Conservation (phyloP, 2,888 invertebrate species). For the Ectemnius cavifrons region DNA sequence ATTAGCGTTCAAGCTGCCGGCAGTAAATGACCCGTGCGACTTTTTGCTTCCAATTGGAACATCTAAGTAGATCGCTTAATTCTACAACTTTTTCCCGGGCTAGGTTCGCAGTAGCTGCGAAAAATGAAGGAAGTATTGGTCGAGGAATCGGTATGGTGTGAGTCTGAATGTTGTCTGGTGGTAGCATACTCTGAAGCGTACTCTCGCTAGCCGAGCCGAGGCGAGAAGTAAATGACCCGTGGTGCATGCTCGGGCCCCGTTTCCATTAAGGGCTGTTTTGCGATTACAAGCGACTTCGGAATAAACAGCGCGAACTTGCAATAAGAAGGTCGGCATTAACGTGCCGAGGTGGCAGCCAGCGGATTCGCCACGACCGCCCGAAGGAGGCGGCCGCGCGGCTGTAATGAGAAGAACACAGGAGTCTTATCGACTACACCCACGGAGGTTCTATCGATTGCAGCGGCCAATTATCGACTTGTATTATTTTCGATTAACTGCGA, state of each 20-base stretch:
- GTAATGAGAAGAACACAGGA: slow-evolving; percentile 64
- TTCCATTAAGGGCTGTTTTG: slow-evolving; percentile 58
- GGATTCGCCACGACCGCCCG: slow-evolving; percentile 56
- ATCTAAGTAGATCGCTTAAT: too few relatives aligned
- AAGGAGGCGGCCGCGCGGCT: slow-evolving; percentile 36
- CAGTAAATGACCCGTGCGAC: too few relatives aligned
- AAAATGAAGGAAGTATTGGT: too few relatives aligned
- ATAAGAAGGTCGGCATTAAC: slow-evolving; percentile 57
- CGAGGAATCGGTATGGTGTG: too few relatives aligned
- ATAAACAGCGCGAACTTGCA: slow-evolving; percentile 54
- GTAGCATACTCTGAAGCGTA: too few relatives aligned
- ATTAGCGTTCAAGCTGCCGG: too few relatives aligned
- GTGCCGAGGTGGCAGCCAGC: slow-evolving; percentile 48
- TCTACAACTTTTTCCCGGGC: too few relatives aligned
- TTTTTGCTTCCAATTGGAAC: too few relatives aligned
- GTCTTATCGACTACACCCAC: slow-evolving; percentile 58
- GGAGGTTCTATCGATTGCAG: slow-evolving; percentile 56
- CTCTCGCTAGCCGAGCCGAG: too few relatives aligned
- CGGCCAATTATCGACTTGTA: slow-evolving; percentile 59
- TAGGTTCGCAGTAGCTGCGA: too few relatives aligned
- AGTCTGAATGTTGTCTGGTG: too few relatives aligned
- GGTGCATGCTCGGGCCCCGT: slow-evolving; percentile 48
- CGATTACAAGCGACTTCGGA: slow-evolving; percentile 52
- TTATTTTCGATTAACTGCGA: slow-evolving; percentile 44
- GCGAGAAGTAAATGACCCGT: slow-evolving; percentile 46